These are phyloP conservation scores for Drosophila quasianomalipes DNA, from an alignment of 2,888 invertebrate genomes.

Conservation along the genomic window DNA sequence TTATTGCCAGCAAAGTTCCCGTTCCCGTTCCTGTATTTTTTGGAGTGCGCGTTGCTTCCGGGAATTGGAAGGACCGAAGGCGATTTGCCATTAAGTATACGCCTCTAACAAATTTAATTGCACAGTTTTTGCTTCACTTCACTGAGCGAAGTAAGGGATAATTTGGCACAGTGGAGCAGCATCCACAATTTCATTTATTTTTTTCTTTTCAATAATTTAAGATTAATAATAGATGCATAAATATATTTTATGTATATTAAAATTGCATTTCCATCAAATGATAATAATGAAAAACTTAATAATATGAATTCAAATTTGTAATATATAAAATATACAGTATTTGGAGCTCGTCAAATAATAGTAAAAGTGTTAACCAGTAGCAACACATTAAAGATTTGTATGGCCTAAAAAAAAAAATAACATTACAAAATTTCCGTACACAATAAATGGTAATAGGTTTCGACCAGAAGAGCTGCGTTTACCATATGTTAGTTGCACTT, in stretches of 20 bases:
- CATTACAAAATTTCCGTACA: background rate
- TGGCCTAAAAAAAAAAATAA: background rate
- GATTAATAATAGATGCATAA: background rate
- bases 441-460: slow-evolving; percentile 13
- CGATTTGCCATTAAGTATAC: slow-evolving; percentile 45
- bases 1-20: slow-evolving; percentile 30
- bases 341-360: background rate
- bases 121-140: slow-evolving; percentile 7
- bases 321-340: background rate
- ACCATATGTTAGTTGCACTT: slow-evolving; percentile 41
- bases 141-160: background rate
- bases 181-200: background rate
- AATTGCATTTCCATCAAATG: background rate
- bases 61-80: slow-evolving; percentile 32
- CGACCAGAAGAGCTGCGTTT: slow-evolving; percentile 13
- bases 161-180: slow-evolving; percentile 2
- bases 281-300: background rate
- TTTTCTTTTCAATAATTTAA: background rate
- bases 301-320: background rate
- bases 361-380: background rate
- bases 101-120: slow-evolving; percentile 62
- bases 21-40: slow-evolving; percentile 2
- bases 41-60: slow-evolving; percentile 17
- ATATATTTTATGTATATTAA: background rate
- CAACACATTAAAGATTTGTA: background rate